A percentile compares a stretch with the other conserved stretches of the same genome.
These are phyloP conservation scores for Chondrosia reniformis DNA, from an alignment of 37 sponge, comb jelly and placozoan species.

Conservation along the genomic window DNA sequence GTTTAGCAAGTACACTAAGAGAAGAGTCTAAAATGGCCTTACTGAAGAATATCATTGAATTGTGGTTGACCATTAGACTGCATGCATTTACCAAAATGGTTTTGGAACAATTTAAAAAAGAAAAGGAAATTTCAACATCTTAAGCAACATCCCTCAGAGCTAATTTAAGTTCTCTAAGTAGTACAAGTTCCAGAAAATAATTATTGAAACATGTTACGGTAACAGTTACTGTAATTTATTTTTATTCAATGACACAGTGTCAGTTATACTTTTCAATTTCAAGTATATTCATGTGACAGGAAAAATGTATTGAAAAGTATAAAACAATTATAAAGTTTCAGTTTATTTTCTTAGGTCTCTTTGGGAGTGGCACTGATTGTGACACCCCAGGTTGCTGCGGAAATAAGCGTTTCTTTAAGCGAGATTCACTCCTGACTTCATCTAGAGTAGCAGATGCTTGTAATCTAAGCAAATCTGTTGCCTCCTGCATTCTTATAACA, in stretches of 20 bases:
- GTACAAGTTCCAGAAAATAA: too few relatives aligned
- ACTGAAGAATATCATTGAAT: background rate
- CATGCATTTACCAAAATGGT: background rate
- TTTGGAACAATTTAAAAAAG: background rate
- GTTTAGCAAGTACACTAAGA: background rate
- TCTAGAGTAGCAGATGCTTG: constrained; percentile 6
- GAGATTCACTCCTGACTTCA: background rate
- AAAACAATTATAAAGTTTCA: too few relatives aligned
- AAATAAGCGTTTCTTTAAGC: background rate
- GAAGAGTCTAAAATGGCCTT: background rate
- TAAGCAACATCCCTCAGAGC: background rate
- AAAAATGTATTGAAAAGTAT: too few relatives aligned
- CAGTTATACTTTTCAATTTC: too few relatives aligned
- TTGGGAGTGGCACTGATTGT: background rate
- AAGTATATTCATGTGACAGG: too few relatives aligned
- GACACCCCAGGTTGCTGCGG: background rate
- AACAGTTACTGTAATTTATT: too few relatives aligned
- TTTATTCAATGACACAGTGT: too few relatives aligned
- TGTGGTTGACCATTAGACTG: background rate
- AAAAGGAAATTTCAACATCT: background rate
- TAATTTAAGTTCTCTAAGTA: too few relatives aligned
- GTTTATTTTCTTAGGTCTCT: background rate
- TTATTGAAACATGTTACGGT: too few relatives aligned
- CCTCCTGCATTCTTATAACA: constrained; percentile 11
- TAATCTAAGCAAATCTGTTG: constrained; percentile 1